phyloP scores from a whole-genome alignment of 2,113 vertebrate species.

The Taurulus bubalis region DNA sequence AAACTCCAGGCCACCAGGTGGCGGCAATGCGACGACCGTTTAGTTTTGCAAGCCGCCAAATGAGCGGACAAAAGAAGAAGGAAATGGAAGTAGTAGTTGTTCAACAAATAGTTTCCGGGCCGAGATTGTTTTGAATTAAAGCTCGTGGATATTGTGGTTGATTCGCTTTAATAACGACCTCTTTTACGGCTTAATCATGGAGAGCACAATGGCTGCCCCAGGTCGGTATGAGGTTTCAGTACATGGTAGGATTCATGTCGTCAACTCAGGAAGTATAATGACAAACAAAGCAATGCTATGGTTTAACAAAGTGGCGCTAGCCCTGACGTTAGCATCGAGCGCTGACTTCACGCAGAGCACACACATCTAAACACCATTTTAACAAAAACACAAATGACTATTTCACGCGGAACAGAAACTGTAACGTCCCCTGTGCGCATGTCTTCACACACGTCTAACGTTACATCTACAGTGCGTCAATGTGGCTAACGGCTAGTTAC shows the following conservation, averaged over 20 bases:
- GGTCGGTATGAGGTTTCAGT: constrained; percentile 36
- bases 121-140: constrained; percentile 58
- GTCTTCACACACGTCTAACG: background rate
- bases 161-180: background rate
- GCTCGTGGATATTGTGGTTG: background rate
- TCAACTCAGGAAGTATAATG: background rate
- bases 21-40: background rate
- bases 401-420: background rate
- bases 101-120: constrained; percentile 49
- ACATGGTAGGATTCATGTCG: background rate
- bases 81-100: constrained; percentile 20
- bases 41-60: background rate
- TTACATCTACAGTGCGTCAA: background rate
- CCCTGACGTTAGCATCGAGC: background rate
- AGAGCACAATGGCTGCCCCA: constrained; percentile 52
- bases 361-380: background rate
- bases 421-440: too few species aligned
- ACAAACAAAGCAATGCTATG: background rate
- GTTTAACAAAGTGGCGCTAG: background rate
- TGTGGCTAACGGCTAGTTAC: background rate
- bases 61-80: background rate
- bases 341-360: background rate
- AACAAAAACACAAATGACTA: background rate
- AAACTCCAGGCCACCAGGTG: constrained; percentile 35
- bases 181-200: background rate